Conservation (phyloP, 1,140 invertebrate species). For the Carposina sasakii region DNA sequence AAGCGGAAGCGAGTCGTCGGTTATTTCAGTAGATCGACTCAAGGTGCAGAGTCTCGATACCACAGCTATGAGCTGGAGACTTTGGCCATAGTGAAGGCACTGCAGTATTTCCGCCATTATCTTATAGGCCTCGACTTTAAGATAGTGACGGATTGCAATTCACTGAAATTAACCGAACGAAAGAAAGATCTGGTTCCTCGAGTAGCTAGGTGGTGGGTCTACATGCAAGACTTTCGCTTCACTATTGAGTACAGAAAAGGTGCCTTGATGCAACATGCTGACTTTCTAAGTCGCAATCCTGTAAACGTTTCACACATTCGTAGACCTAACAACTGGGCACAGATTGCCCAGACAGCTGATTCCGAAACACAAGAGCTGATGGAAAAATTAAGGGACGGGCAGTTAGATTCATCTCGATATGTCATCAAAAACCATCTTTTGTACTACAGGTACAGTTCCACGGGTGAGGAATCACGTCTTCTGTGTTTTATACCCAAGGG, state of each 20-base stretch:
- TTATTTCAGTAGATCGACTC: constrained; percentile 15
- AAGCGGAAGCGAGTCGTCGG: constrained; percentile 25
- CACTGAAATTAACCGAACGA: constrained; percentile 27
- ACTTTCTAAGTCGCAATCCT: constrained; percentile 6
- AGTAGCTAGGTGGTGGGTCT: constrained; percentile 29
- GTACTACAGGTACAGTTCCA: constrained; percentile 2
- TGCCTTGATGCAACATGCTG: constrained; percentile 1
- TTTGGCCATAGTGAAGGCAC: constrained; percentile 31
- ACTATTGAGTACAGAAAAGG: constrained; percentile 5
- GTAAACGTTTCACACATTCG: background rate
- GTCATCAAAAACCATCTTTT: background rate
- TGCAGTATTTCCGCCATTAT: constrained; percentile 39
- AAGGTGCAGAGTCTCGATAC: constrained; percentile 28
- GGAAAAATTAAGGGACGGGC: background rate
- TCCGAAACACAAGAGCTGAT: background rate
- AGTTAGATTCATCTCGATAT: background rate
- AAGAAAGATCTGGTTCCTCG: constrained; percentile 27
- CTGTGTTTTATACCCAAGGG: constrained; percentile 9
- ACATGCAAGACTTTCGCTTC: constrained; percentile 25
- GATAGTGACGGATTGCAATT: constrained; percentile 49
- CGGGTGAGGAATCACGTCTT: background rate
- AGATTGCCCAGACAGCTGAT: constrained; percentile 6
- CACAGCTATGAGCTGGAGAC: constrained; percentile 40
- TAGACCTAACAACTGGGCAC: constrained; percentile 3
- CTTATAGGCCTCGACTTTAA: constrained; percentile 41